Evolutionary conservation across 2,888 invertebrate genomes (phyloP), one percentile per base, ranked within the genome.

Genomic region (Strigamia crassipes): DNA sequence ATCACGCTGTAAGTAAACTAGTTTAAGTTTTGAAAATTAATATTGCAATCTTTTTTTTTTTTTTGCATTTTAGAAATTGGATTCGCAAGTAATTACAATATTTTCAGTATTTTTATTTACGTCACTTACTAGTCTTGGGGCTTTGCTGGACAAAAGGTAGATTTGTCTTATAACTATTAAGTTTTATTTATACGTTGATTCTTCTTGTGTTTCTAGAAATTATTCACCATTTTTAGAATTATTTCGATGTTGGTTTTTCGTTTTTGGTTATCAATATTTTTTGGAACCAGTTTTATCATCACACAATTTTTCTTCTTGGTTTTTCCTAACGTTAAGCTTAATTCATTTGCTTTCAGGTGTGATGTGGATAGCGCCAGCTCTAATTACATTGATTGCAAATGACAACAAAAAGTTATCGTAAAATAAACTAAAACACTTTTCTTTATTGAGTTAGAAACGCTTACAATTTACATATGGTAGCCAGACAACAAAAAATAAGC

Each of bases 141-240:
- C 79, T n/a, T 38, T 78, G 18, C 18, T 78, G 42, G 79, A 78
- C 38, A 42, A 42, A n/a, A 78, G 21, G 79, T 78, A 42, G n/a
- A 78, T 0, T 13, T 10, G 38, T 41, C 1, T 2, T 5, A 78
- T 5, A 31, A 6, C 1, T 77, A 21, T 42, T 41, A n/a, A 78
- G n/a, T n/a, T n/a, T 78, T 78, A 15, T 9, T 15, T 10, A 23
- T 27, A 18, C 27, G 2, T 27, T 77, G 4, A n/a, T n/a, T n/a
- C n/a, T 18, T 18, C 18, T 78, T 78, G 12, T 31, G 1, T 27
- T 51, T 80, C n/a, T 15, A 80, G 80, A 12, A 2, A n/a, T 46
- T 80, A 27, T 56, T 18, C 80, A 27, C 27, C 80, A 12, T 10
- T 80, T 12, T 31, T 80, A 6, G 80, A 80, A 46, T 23, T 23